Evolutionary conservation across 2,113 vertebrate species (phyloP).

Genomic region (Papio anubis): DNA sequence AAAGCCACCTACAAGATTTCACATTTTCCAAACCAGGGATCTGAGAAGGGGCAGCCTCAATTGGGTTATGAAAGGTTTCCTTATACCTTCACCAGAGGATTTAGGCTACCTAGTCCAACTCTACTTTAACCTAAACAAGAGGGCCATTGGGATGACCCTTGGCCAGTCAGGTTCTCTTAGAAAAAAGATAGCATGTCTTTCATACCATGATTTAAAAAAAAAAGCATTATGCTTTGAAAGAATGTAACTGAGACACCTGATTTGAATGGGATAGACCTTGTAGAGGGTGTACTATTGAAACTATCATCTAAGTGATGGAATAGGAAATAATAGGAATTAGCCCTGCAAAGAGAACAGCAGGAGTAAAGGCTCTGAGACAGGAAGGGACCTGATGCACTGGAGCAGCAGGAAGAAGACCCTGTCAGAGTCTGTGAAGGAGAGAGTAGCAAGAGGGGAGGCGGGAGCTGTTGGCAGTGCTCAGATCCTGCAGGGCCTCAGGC

Average conservation of each 20-base stretch:
- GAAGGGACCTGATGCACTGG: neutral
- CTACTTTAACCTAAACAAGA: neutral
- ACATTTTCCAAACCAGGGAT: slow-evolving; percentile 28
- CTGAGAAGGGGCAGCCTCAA: neutral
- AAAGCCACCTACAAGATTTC: neutral
- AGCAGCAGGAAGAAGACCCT: neutral
- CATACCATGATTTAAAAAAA: neutral
- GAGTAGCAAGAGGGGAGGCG: neutral
- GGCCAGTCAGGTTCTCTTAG: neutral
- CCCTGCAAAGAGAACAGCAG: neutral
- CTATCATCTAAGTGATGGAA: neutral
- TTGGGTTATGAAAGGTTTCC: neutral
- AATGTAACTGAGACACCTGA: neutral
- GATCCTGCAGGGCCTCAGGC: neutral
- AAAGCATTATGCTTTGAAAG: neutral
- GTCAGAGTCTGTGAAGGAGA: neutral
- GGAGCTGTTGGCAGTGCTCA: neutral
- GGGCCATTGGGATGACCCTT: neutral
- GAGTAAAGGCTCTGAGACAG: neutral
- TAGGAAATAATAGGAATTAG: neutral
- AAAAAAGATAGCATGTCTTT: neutral
- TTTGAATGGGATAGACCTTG: neutral
- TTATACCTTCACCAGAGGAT: neutral
- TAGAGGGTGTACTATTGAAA: neutral
- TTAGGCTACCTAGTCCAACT: neutral